Evolutionary conservation across 2,888 invertebrate genomes (phyloP).

Genomic region (Drosophila nr. medialis): DNA sequence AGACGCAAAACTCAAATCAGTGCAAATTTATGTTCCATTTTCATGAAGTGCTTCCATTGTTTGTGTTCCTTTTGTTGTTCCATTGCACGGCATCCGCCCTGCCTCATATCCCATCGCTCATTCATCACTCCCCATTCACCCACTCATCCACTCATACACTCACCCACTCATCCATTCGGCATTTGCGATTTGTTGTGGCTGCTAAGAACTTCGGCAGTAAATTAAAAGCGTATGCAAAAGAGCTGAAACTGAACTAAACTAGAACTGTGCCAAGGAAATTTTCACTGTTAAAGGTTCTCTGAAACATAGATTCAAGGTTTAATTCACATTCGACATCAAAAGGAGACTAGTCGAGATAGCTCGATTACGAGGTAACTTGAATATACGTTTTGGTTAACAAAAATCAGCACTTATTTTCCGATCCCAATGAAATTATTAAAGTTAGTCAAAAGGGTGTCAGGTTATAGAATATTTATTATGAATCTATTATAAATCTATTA

Average conservation of each 20-base stretch:
- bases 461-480: too few species aligned
- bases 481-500: not conserved
- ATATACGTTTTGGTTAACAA: not conserved
- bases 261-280: conserved; percentile 52
- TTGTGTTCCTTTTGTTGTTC: conserved; percentile 16
- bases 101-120: conserved; percentile 17
- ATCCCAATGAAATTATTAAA: not conserved
- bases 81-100: conserved; percentile 57
- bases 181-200: conserved; percentile 67
- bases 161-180: conserved; percentile 28
- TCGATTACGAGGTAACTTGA: not conserved
- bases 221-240: conserved; percentile 40
- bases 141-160: conserved; percentile 16
- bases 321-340: not conserved
- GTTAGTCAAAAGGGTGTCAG: not conserved
- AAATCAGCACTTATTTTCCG: not conserved
- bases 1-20: conserved; percentile 38
- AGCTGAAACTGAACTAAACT: conserved; percentile 11
- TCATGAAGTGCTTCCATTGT: conserved; percentile 29
- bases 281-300: conserved; percentile 30
- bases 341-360: not conserved
- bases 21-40: conserved; percentile 62
- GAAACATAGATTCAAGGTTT: conserved; percentile 15
- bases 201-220: conserved; percentile 63
- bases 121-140: conserved; percentile 13